Percentiles rank a stretch among this genome's conserved stretches.
phyloP scores from a whole-genome alignment of 2,888 invertebrate genomes.

The Hipparchia sbordonii region DNA sequence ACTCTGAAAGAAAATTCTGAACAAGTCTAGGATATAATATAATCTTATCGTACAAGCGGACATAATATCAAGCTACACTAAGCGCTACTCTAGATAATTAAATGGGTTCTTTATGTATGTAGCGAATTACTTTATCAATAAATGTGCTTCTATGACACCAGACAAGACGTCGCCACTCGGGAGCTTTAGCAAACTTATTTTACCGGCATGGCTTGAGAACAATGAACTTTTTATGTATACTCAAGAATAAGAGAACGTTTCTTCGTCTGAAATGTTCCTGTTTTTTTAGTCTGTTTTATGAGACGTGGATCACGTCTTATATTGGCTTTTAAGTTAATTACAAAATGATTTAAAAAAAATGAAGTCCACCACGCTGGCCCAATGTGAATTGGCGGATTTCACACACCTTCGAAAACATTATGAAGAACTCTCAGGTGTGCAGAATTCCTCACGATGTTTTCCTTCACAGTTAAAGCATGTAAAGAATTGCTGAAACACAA shows the following conservation, averaged over 20 bases:
- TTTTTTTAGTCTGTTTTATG: neutral
- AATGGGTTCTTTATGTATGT: neutral
- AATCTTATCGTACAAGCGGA: neutral
- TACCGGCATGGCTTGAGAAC: constrained; percentile 13
- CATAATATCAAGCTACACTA: neutral
- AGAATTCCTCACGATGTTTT: too few species aligned
- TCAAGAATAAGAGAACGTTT: constrained; percentile 9
- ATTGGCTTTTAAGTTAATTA: too few species aligned
- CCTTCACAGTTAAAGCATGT: too few species aligned
- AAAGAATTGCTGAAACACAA: too few species aligned
- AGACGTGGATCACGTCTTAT: neutral
- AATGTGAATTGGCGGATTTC: too few species aligned
- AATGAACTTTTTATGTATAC: constrained; percentile 23
- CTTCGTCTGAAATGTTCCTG: neutral
- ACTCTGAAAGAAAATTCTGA: neutral
- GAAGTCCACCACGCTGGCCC: too few species aligned
- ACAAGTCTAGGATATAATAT: neutral
- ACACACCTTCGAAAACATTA: too few species aligned
- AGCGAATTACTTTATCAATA: constrained; percentile 11
- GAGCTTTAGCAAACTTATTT: constrained; percentile 19
- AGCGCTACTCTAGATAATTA: constrained; percentile 15
- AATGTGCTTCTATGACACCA: constrained; percentile 12
- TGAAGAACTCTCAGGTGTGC: too few species aligned
- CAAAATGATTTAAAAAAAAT: too few species aligned
- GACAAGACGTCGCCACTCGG: constrained; percentile 19